Percentiles rank a stretch among this genome's conserved stretches.
phyloP scores from a whole-genome alignment of 2,888 invertebrate genomes.

The Phrixothrix hirtus region DNA sequence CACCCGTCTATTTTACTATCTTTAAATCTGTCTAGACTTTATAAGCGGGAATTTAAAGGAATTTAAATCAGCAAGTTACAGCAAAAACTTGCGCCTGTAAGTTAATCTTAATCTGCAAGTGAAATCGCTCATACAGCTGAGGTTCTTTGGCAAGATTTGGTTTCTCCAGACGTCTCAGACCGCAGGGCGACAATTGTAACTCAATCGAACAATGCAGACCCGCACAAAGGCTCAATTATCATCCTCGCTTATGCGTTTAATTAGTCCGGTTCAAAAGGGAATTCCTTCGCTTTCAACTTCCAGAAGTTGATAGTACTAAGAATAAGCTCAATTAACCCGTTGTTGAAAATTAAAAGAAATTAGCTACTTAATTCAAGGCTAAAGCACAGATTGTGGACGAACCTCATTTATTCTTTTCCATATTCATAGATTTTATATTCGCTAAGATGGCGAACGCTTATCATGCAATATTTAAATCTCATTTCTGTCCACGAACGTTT shows the following conservation, averaged over 20 bases:
- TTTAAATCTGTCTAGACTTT: conserved; percentile 42
- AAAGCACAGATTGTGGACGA: neutral
- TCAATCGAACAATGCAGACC: conserved; percentile 41
- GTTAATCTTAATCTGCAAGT: conserved; percentile 46
- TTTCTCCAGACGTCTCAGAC: conserved; percentile 37
- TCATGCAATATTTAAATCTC: no score
- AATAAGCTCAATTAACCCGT: conserved; percentile 19
- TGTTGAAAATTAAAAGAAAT: conserved; percentile 10
- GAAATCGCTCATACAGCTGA: conserved; percentile 42
- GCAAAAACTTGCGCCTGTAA: conserved; percentile 40
- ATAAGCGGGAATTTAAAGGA: conserved; percentile 38
- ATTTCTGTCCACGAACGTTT: no score
- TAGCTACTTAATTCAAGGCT: neutral
- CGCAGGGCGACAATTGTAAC: conserved; percentile 41
- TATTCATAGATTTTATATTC: no score
- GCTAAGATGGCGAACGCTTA: no score
- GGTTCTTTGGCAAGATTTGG: conserved; percentile 25
- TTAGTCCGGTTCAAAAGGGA: conserved; percentile 42
- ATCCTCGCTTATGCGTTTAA: conserved; percentile 44
- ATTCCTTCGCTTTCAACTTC: conserved; percentile 20
- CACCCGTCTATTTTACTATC: conserved; percentile 40
- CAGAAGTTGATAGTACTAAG: conserved; percentile 7
- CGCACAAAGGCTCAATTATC: conserved; percentile 45
- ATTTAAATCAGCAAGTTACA: conserved; percentile 40
- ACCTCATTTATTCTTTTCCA: no score